These are phyloP conservation scores for Orius laevigatus DNA, from an alignment of 1,140 invertebrate genomes.

Conservation along the genomic window DNA sequence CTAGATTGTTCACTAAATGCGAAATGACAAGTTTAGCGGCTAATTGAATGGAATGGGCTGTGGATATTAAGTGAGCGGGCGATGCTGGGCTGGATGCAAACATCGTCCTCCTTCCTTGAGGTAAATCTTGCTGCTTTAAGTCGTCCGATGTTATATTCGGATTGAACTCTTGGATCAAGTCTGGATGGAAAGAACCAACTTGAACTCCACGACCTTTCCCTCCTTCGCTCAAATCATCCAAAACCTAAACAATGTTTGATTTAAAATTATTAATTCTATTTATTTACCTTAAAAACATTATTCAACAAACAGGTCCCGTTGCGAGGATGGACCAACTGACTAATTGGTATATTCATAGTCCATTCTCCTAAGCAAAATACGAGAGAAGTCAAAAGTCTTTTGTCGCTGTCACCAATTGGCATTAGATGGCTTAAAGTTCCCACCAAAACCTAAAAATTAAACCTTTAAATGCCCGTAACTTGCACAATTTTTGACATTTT, in stretches of 20 bases:
- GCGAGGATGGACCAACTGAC: conserved; percentile 29
- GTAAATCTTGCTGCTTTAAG: conserved; percentile 26
- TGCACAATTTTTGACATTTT: no score
- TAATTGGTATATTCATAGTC: conserved; percentile 58
- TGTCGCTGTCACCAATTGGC: conserved; percentile 38
- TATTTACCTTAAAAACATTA: conserved; percentile 39
- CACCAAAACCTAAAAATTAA: conserved; percentile 34
- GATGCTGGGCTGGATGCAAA: conserved; percentile 14
- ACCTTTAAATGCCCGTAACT: not conserved
- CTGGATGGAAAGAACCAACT: conserved; percentile 20
- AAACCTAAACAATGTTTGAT: conserved; percentile 25
- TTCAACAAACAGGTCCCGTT: conserved; percentile 34
- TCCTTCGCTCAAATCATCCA: conserved; percentile 22
- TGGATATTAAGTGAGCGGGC: conserved; percentile 20
- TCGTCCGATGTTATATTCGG: conserved; percentile 52
- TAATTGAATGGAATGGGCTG: conserved; percentile 33
- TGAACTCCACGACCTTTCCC: conserved; percentile 14
- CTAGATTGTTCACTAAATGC: conserved; percentile 73
- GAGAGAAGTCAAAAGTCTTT: conserved; percentile 48
- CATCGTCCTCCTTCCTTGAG: conserved; percentile 12
- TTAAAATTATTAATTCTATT: conserved; percentile 10
- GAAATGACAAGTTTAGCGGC: conserved; percentile 54
- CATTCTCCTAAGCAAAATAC: conserved; percentile 85
- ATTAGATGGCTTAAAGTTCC: conserved; percentile 38
- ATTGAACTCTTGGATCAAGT: conserved; percentile 43